These are phyloP conservation scores for Tiliacea aurago DNA, from an alignment of 2,888 invertebrate species.

Conservation along the genomic window DNA sequence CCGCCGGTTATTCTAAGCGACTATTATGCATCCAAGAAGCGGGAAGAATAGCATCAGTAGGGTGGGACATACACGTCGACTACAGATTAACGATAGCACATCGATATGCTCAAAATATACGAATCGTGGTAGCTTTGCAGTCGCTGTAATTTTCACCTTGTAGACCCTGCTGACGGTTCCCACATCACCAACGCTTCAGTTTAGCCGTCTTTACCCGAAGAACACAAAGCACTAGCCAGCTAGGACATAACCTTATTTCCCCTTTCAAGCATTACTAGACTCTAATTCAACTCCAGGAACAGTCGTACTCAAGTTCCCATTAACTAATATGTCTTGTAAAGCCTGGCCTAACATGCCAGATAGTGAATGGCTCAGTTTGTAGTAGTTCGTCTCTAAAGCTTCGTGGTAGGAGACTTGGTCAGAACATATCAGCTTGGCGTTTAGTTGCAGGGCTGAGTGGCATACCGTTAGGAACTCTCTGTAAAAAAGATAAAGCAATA, in stretches of 20 bases:
- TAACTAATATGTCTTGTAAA: constrained; percentile 91
- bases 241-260: constrained; percentile 16
- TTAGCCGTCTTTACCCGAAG: not conserved
- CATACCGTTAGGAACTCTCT: constrained; percentile 98
- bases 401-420: constrained; percentile 98
- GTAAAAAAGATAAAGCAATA: constrained; percentile 67
- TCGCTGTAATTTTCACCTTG: not conserved
- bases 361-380: constrained; percentile 95
- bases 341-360: constrained; percentile 94
- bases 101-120: too few species aligned
- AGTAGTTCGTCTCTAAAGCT: constrained; percentile 96
- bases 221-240: constrained; percentile 7
- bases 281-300: constrained; percentile 95
- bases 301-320: constrained; percentile 95
- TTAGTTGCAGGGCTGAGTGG: constrained; percentile 96
- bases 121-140: not conserved
- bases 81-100: too few species aligned
- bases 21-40: too few species aligned
- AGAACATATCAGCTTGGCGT: constrained; percentile 95
- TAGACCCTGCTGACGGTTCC: not conserved
- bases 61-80: too few species aligned
- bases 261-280: constrained; percentile 94
- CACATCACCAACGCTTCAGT: not conserved
- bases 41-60: too few species aligned
- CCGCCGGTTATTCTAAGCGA: too few species aligned